These are phyloP conservation scores for Dasyornis broadbenti DNA, from an alignment of 2,113 vertebrate genomes.

Conservation along the genomic window DNA sequence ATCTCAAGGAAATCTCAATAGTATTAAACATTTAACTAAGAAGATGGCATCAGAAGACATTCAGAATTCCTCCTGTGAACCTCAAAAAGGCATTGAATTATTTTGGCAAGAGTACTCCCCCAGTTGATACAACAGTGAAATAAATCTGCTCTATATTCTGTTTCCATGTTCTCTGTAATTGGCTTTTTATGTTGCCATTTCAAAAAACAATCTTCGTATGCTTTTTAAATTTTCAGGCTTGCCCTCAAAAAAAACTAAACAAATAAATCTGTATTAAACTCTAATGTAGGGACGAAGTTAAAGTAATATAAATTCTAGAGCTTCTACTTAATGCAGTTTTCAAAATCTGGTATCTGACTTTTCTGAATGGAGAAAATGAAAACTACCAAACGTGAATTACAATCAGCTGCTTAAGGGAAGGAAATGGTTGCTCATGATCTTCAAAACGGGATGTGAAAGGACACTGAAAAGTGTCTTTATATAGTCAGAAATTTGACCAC, in stretches of 20 bases:
- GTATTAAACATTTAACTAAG: not conserved
- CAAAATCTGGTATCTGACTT: not conserved
- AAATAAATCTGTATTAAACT: not conserved
- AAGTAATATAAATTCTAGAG: not conserved
- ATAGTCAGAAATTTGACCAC: not conserved
- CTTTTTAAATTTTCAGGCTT: not conserved
- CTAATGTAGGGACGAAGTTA: not conserved
- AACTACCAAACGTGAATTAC: not conserved
- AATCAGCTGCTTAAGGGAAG: not conserved
- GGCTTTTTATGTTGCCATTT: not conserved
- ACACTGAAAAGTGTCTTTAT: not conserved
- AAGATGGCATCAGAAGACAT: not conserved
- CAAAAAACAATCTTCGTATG: not conserved
- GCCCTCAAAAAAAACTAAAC: not conserved
- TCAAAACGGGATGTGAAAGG: not conserved
- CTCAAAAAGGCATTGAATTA: accelerated
- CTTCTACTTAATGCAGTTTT: not conserved
- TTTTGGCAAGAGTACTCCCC: not conserved
- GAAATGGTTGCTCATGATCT: not conserved
- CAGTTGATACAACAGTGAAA: not conserved
- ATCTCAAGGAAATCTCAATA: not conserved
- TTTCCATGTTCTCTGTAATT: not conserved
- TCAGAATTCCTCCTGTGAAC: not conserved
- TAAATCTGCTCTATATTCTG: not conserved
- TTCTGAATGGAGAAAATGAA: not conserved